Evolutionary conservation across 2,113 vertebrate genomes (phyloP).

Genomic region (Rhinogobius similis): DNA sequence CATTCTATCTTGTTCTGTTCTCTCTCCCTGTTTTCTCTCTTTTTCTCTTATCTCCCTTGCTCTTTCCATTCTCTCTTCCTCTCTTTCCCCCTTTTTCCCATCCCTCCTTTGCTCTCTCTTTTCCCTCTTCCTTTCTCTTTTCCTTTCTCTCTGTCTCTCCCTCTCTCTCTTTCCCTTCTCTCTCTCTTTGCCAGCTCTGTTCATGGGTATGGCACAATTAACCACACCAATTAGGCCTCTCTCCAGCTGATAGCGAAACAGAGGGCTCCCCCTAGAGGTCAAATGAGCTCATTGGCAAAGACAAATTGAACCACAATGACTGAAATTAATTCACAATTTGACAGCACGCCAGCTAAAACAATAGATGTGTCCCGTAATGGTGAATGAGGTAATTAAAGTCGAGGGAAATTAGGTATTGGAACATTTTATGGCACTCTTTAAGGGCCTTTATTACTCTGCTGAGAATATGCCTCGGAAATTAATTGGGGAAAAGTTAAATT

Average conservation of each 20-base stretch:
- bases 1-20: too few relatives aligned
- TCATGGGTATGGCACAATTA: slow-evolving; percentile 67
- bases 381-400: slow-evolving; percentile 58
- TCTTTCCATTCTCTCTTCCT: too few relatives aligned
- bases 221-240: slow-evolving; percentile 71
- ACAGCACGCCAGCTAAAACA: slow-evolving; percentile 31
- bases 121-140: slow-evolving; percentile 4
- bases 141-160: slow-evolving; percentile 11
- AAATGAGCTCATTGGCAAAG: slow-evolving; percentile 50
- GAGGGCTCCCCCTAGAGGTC: slow-evolving; percentile 80
- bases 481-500: neutral
- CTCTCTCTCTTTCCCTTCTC: slow-evolving; percentile 4
- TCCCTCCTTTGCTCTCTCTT: too few relatives aligned
- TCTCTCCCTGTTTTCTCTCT: too few relatives aligned
- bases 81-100: too few relatives aligned
- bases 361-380: slow-evolving; percentile 32
- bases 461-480: slow-evolving; percentile 9
- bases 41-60: too few relatives aligned
- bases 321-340: slow-evolving; percentile 49
- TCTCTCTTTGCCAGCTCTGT: slow-evolving; percentile 28
- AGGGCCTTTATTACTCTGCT: slow-evolving; percentile 35
- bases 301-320: slow-evolving; percentile 28
- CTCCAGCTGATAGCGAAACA: slow-evolving; percentile 62
- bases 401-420: slow-evolving; percentile 45
- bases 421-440: slow-evolving; percentile 39